Evolutionary conservation across 1,140 invertebrate species (phyloP).

Genomic region (Philopotamus ludificatus): DNA sequence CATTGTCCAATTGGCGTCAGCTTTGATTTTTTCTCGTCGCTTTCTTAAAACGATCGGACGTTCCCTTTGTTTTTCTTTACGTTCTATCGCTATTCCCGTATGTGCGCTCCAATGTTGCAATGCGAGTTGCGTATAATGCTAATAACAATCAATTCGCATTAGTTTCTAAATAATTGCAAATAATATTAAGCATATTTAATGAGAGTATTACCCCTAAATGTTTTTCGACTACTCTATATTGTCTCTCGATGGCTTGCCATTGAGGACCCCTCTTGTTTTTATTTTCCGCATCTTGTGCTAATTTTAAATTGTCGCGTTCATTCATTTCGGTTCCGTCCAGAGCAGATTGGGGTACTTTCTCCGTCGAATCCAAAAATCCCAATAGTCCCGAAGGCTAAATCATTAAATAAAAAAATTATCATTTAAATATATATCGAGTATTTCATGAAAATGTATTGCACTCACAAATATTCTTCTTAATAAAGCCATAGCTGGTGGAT

Average conservation of each 20-base stretch:
- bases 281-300: slow-evolving; percentile 81
- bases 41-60: slow-evolving; percentile 88
- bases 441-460: slow-evolving; percentile 9
- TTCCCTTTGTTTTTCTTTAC: slow-evolving; percentile 61
- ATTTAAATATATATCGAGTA: not conserved
- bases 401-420: slow-evolving; percentile 20
- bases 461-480: slow-evolving; percentile 86
- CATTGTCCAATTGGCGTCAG: slow-evolving; percentile 87
- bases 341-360: slow-evolving; percentile 76
- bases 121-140: slow-evolving; percentile 67
- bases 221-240: slow-evolving; percentile 76
- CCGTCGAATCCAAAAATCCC: slow-evolving; percentile 85
- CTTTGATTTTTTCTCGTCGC: slow-evolving; percentile 86
- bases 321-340: slow-evolving; percentile 70
- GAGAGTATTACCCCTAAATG: slow-evolving; percentile 68
- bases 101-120: slow-evolving; percentile 87
- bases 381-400: slow-evolving; percentile 81
- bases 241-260: slow-evolving; percentile 69
- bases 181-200: not conserved
- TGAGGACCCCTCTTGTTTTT: slow-evolving; percentile 65
- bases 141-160: slow-evolving; percentile 10
- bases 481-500: slow-evolving; percentile 87
- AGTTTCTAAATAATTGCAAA: slow-evolving; percentile 1
- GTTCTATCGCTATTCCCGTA: slow-evolving; percentile 69
- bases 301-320: slow-evolving; percentile 90